phyloP scores from a whole-genome alignment of 1,140 invertebrate genomes.

The Leptopilina boulardi region DNA sequence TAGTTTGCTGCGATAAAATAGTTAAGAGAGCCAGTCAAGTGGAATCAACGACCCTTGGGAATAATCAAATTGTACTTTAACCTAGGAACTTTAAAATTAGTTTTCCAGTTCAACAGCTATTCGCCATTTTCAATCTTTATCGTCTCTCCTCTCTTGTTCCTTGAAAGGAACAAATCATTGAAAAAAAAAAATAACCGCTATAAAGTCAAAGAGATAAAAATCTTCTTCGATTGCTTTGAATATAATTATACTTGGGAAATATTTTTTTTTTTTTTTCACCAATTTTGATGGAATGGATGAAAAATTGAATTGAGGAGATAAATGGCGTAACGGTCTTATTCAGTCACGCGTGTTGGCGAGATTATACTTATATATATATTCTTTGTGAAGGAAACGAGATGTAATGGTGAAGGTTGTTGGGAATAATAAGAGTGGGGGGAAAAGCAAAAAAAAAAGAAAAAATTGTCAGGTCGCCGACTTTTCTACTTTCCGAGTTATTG shows the following conservation, averaged over 20 bases:
- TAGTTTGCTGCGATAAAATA: not conserved
- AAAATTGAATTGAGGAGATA: not conserved
- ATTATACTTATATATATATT: constrained; percentile 3
- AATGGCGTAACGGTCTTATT: constrained; percentile 23
- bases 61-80: constrained; percentile 9
- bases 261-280: no score
- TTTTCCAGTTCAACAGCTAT: constrained; percentile 1
- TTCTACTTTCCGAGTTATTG: constrained; percentile 36
- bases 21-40: constrained; percentile 1
- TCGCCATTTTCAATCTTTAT: not conserved
- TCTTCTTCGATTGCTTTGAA: not conserved
- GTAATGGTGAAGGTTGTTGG: constrained; percentile 13
- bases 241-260: not conserved
- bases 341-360: constrained; percentile 27
- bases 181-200: no score
- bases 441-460: not conserved
- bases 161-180: not conserved
- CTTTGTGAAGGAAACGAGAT: constrained; percentile 26
- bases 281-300: not conserved
- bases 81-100: not conserved
- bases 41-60: constrained; percentile 1
- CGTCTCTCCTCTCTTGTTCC: not conserved
- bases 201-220: not conserved
- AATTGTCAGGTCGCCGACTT: constrained; percentile 23
- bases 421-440: not conserved